Conservation (phyloP, 2,888 invertebrate genomes). For the Prostheceraeus crozeri region DNA sequence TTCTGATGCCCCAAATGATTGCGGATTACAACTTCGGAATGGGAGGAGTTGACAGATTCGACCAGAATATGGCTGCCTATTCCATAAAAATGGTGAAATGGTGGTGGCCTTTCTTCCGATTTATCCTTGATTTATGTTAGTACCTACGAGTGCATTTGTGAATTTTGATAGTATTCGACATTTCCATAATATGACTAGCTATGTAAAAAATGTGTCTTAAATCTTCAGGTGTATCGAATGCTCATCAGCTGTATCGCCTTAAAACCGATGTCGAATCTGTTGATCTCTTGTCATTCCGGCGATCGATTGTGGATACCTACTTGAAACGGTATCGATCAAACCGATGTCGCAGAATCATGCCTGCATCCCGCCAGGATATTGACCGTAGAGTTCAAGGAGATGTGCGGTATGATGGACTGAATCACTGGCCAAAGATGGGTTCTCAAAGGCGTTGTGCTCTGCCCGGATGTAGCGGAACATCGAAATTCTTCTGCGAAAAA, state of each 20-base stretch:
- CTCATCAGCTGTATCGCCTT: constrained; percentile 20
- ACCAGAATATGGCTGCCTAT: constrained; percentile 18
- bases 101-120: constrained; percentile 21
- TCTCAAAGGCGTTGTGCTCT: constrained; percentile 26
- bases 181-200: no score
- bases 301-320: constrained; percentile 25
- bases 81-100: constrained; percentile 3
- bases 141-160: no score
- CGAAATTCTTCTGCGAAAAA: constrained; percentile 11
- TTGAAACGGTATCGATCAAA: constrained; percentile 11
- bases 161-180: no score
- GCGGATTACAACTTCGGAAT: constrained; percentile 27
- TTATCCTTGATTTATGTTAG: constrained; percentile 10
- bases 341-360: neutral
- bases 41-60: constrained; percentile 14
- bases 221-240: constrained; percentile 16
- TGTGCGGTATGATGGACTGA: constrained; percentile 18
- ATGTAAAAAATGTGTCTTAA: no score
- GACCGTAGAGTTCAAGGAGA: constrained; percentile 5
- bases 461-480: neutral
- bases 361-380: constrained; percentile 18
- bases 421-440: constrained; percentile 29
- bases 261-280: constrained; percentile 15
- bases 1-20: constrained; percentile 26
- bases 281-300: constrained; percentile 19